Percentiles rank a stretch among this genome's conserved stretches.
Conservation (phyloP, 2,113 vertebrate species). For the Pseudopodoces humilis region DNA sequence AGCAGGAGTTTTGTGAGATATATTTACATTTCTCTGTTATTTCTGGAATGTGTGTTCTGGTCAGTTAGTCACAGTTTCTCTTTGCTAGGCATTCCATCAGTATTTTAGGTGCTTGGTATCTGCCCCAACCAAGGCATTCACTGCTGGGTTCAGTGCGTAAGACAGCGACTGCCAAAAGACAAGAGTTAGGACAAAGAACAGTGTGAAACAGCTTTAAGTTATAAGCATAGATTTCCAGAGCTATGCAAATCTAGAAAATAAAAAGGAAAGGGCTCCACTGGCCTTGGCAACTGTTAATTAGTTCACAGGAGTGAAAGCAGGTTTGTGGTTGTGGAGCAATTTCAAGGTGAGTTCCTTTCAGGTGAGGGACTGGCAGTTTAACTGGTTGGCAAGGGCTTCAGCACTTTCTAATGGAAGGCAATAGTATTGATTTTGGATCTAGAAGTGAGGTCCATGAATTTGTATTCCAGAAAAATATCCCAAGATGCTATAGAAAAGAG, state of each 20-base stretch:
- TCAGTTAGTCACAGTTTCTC: background rate
- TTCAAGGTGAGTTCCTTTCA: background rate
- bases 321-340: background rate
- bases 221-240: background rate
- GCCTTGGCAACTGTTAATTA: background rate
- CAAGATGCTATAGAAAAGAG: background rate
- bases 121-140: background rate
- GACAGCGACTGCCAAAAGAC: background rate
- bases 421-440: background rate
- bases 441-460: background rate
- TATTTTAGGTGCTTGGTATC: background rate
- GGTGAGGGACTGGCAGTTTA: background rate
- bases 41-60: background rate
- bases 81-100: background rate
- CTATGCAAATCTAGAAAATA: background rate
- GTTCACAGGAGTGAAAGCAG: background rate
- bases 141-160: background rate
- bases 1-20: background rate
- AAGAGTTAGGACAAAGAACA: background rate
- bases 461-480: background rate
- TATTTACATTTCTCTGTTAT: background rate
- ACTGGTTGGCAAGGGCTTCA: background rate
- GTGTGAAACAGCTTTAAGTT: background rate
- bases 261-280: background rate
- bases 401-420: background rate